These are phyloP conservation scores for Ifrita kowaldi DNA, from an alignment of 2,113 vertebrate species.

Conservation along the genomic window DNA sequence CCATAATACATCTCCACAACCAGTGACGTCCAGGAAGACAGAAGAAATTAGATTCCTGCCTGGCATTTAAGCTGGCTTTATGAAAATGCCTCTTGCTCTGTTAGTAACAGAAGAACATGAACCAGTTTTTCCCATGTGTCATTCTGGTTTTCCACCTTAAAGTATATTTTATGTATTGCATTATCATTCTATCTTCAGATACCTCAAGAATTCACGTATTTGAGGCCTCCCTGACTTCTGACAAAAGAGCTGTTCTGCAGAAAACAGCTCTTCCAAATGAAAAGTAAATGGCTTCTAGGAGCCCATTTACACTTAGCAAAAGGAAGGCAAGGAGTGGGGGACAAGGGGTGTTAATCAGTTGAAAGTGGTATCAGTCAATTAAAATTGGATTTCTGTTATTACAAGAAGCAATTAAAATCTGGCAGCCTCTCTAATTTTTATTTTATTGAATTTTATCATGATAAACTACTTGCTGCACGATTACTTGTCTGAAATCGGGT, in stretches of 20 bases:
- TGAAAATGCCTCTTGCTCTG: background rate
- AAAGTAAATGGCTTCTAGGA: background rate
- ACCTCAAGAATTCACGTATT: background rate
- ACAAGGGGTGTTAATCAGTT: background rate
- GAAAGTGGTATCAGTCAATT: background rate
- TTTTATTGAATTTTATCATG: background rate
- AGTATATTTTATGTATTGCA: background rate
- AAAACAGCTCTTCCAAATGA: background rate
- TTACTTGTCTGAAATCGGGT: background rate
- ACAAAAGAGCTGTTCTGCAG: background rate
- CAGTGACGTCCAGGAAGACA: background rate
- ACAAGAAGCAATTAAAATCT: background rate
- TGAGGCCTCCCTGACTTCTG: background rate
- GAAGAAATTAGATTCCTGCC: background rate
- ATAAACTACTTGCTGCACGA: background rate
- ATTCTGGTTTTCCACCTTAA: background rate
- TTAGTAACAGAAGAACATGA: background rate
- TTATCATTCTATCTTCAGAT: background rate
- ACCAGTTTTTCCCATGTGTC: background rate
- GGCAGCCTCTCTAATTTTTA: background rate
- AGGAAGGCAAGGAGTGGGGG: fast-evolving
- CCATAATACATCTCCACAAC: background rate
- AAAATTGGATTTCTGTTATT: background rate
- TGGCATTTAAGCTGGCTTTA: background rate
- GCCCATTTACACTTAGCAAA: background rate